These are phyloP conservation scores for Micronisus gabar DNA, from an alignment of 2,113 vertebrate species.

Conservation along the genomic window DNA sequence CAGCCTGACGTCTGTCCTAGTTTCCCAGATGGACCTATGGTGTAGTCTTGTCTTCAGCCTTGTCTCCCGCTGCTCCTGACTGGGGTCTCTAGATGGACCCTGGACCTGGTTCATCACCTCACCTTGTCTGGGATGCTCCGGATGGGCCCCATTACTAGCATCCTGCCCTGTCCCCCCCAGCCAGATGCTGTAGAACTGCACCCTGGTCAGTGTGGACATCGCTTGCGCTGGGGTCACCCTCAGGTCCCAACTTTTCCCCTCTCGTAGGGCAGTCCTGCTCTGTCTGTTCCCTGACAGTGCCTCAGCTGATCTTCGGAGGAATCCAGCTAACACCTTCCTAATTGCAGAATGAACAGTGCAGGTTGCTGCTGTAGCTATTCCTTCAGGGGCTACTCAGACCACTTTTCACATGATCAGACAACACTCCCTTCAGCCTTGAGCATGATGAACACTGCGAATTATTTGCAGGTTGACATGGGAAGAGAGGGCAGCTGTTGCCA, in stretches of 20 bases:
- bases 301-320: background rate
- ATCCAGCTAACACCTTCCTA: background rate
- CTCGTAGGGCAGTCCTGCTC: rapidly evolving
- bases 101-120: background rate
- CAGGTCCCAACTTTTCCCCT: background rate
- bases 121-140: background rate
- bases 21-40: background rate
- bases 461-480: background rate
- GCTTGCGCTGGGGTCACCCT: background rate
- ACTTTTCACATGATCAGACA: background rate
- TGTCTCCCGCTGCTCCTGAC: rapidly evolving
- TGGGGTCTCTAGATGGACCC: background rate
- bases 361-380: background rate
- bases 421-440: background rate
- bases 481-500: background rate
- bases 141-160: background rate
- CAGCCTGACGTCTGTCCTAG: background rate
- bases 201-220: background rate
- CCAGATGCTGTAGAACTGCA: background rate
- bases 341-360: background rate
- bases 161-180: background rate
- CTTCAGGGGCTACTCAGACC: background rate
- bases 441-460: rapidly evolving
- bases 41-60: background rate
- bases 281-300: background rate